Evolutionary conservation across 2,888 invertebrate species (phyloP), one percentile per base, ranked within the genome.

Genomic region (Xestia xanthographa): DNA sequence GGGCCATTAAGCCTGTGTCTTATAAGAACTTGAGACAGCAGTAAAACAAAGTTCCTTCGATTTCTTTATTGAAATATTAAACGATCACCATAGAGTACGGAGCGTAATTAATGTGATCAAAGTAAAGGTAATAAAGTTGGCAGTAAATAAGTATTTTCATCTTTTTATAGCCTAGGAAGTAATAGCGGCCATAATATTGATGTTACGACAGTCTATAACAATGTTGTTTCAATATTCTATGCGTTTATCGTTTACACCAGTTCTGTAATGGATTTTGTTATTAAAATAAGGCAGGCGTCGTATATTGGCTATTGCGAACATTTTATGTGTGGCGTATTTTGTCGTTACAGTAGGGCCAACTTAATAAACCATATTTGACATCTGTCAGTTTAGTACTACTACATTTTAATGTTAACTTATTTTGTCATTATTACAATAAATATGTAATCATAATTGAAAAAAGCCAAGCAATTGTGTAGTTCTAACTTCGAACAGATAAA

Each of bases 101-200:
- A 87, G 84, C 83, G 90, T 92, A 93, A 93, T 95, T 93, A 94
- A 93, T 91, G 87, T 87, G 90, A 89, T 91, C 91, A 90, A 89
- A 90, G 89, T 85, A 88, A 84, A 88, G 74, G 91, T 90, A 89
- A 90, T 94, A 93, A 94, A 94, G 86, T 90, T 87, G 88, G 90
- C 86, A 89, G 91, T 92, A 92, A 95, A 94, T 93, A 91, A 87
- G 91, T 93, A 91, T 92, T 93, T 91, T 87, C 91, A 90, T 91
- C 83, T 86, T 91, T 92, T 95, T 94, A 95, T 93, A 83, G 89
- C 91, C 70, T 72, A 80, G 84, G 86, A 90, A 89, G 89, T 91
- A 92, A 86, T 79, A 72, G 77, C 80, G 63, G 79, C 80, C 88
- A 88, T 90, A 90, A 91, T 92, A 90, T 90, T 89, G 88, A 91